Evolutionary conservation across 2,113 vertebrate species (phyloP).

Genomic region (Capricornis sumatraensis): DNA sequence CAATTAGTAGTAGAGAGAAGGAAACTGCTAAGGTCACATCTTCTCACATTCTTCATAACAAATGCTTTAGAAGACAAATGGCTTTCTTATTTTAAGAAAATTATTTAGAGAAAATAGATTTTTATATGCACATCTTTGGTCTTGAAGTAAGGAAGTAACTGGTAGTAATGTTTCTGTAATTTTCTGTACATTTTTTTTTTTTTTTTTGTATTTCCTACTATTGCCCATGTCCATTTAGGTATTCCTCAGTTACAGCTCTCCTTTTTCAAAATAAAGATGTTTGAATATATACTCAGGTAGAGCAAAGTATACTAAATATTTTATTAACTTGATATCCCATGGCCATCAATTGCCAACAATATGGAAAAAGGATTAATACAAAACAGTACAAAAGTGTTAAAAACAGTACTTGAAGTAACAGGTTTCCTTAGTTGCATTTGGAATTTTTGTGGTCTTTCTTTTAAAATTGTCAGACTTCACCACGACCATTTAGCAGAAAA

Average conservation of each 20-base stretch:
- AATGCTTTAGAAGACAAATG: background rate
- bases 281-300: background rate
- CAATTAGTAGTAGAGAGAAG: background rate
- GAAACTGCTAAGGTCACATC: background rate
- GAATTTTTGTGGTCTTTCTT: background rate
- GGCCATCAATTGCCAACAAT: background rate
- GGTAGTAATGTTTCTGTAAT: background rate
- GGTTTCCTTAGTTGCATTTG: background rate
- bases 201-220: background rate
- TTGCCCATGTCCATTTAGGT: background rate
- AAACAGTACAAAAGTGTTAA: conserved; percentile 31
- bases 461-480: background rate
- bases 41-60: background rate
- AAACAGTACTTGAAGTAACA: background rate
- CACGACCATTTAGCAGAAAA: conserved; percentile 29
- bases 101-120: background rate
- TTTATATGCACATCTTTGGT: background rate
- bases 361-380: conserved; percentile 1
- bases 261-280: conserved; percentile 28
- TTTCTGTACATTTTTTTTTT: background rate
- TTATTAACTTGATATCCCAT: background rate
- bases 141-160: background rate
- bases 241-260: background rate
- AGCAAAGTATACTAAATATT: background rate
- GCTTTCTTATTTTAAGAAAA: conserved; percentile 3